Evolutionary conservation across 1,140 invertebrate genomes (phyloP).

Genomic region (Psix sp.): DNA sequence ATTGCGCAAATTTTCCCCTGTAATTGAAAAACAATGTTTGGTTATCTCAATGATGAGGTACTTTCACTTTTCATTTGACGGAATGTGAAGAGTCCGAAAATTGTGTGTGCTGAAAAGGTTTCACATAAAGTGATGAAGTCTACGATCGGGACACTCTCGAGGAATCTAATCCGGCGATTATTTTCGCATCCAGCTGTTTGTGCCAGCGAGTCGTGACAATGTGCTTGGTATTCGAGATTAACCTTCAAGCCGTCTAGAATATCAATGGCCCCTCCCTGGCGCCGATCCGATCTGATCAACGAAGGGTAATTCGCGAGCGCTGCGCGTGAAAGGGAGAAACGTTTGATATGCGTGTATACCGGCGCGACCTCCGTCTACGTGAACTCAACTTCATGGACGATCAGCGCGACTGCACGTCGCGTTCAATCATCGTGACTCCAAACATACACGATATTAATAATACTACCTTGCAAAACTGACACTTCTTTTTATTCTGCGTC

Average conservation of each 20-base stretch:
- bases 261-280: constrained; percentile 24
- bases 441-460: constrained; percentile 35
- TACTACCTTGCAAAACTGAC: too few species aligned
- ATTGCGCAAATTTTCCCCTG: too few species aligned
- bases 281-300: constrained; percentile 18
- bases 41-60: too few species aligned
- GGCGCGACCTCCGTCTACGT: constrained; percentile 49
- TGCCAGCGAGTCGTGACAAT: constrained; percentile 49
- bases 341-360: constrained; percentile 51
- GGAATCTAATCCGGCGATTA: constrained; percentile 35
- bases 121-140: too few species aligned
- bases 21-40: too few species aligned
- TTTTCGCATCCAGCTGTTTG: constrained; percentile 44
- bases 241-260: constrained; percentile 57
- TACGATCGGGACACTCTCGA: too few species aligned
- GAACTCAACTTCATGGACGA: constrained; percentile 49
- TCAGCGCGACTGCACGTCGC: constrained; percentile 33
- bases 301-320: constrained; percentile 52
- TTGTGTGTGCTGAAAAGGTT: too few species aligned
- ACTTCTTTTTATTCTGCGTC: too few species aligned
- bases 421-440: constrained; percentile 27
- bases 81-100: too few species aligned
- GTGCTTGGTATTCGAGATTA: constrained; percentile 58
- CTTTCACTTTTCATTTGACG: too few species aligned
- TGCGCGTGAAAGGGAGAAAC: constrained; percentile 56